A percentile compares a stretch with the other conserved stretches of the same genome.
Evolutionary conservation across 1,140 invertebrate species (phyloP).

Genomic region (Amphibalanus amphitrite): DNA sequence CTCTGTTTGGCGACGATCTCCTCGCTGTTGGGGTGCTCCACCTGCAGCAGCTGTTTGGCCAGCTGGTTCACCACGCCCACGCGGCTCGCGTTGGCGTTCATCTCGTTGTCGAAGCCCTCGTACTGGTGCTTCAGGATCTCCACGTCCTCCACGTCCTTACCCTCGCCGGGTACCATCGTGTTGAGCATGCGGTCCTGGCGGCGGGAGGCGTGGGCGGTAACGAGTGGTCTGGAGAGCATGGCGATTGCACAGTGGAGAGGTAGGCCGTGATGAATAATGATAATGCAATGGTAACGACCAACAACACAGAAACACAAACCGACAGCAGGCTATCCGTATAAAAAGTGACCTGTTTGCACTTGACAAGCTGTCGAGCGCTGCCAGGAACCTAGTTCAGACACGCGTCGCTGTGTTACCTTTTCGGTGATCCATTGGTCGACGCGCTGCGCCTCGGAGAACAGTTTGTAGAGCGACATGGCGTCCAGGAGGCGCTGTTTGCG

Average conservation of each 20-base stretch:
- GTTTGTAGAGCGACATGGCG: conserved; percentile 89
- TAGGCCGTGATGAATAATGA: too few relatives aligned
- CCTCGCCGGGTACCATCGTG: conserved; percentile 74
- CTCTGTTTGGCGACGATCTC: conserved; percentile 85
- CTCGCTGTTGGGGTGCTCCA: conserved; percentile 94
- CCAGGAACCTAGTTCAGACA: too few relatives aligned
- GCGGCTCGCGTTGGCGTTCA: conserved; percentile 91
- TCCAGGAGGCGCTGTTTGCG: conserved; percentile 90
- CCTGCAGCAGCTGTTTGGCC: conserved; percentile 79
- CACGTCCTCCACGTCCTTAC: conserved; percentile 94
- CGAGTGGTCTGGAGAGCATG: too few relatives aligned
- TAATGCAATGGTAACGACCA: too few relatives aligned
- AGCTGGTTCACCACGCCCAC: conserved; percentile 95
- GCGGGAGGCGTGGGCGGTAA: too few relatives aligned
- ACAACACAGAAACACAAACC: too few relatives aligned
- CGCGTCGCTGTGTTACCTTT: too few relatives aligned
- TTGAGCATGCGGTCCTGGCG: conserved; percentile 81
- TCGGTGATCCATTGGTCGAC: conserved; percentile 98
- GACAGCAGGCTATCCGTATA: too few relatives aligned
- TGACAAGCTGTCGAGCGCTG: too few relatives aligned
- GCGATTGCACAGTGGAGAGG: too few relatives aligned
- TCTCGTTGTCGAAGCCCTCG: conserved; percentile 98
- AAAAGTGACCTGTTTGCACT: too few relatives aligned
- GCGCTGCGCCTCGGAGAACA: conserved; percentile 93
- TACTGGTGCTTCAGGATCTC: conserved; percentile 99